These are phyloP conservation scores for Penaeus vannamei DNA, from an alignment of 1,140 invertebrate genomes.

Conservation along the genomic window DNA sequence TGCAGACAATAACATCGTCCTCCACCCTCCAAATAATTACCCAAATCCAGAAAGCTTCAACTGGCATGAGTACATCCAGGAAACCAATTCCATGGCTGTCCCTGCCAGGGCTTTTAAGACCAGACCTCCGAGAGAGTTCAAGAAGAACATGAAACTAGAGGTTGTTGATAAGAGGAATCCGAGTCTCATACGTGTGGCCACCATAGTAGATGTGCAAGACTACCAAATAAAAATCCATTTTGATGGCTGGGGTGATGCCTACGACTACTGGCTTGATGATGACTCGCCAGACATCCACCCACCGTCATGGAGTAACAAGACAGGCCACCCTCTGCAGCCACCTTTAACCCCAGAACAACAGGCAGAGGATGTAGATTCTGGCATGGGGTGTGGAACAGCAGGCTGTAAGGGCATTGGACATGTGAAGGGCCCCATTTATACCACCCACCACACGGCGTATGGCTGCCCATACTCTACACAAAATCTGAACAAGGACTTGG, in stretches of 20 bases:
- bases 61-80: slow-evolving; percentile 88
- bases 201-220: slow-evolving; percentile 80
- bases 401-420: slow-evolving; percentile 88
- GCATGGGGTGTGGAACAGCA: slow-evolving; percentile 80
- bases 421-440: slow-evolving; percentile 81
- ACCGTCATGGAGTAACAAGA: slow-evolving; percentile 90
- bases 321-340: slow-evolving; percentile 87
- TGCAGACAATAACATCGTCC: slow-evolving; percentile 81
- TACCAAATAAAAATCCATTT: slow-evolving; percentile 81
- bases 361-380: slow-evolving; percentile 76
- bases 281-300: slow-evolving; percentile 93
- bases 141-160: slow-evolving; percentile 90
- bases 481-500: slow-evolving; percentile 78
- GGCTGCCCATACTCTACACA: slow-evolving; percentile 87
- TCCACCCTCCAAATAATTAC: slow-evolving; percentile 86
- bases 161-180: slow-evolving; percentile 90
- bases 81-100: slow-evolving; percentile 83
- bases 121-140: slow-evolving; percentile 84
- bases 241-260: slow-evolving; percentile 90
- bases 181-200: slow-evolving; percentile 87
- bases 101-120: slow-evolving; percentile 88
- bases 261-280: slow-evolving; percentile 92
- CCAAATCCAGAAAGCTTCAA: slow-evolving; percentile 76
- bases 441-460: slow-evolving; percentile 82
- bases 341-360: slow-evolving; percentile 73